These are phyloP conservation scores for Poeciliopsis prolifica DNA, from an alignment of 2,113 vertebrate species.

Conservation along the genomic window DNA sequence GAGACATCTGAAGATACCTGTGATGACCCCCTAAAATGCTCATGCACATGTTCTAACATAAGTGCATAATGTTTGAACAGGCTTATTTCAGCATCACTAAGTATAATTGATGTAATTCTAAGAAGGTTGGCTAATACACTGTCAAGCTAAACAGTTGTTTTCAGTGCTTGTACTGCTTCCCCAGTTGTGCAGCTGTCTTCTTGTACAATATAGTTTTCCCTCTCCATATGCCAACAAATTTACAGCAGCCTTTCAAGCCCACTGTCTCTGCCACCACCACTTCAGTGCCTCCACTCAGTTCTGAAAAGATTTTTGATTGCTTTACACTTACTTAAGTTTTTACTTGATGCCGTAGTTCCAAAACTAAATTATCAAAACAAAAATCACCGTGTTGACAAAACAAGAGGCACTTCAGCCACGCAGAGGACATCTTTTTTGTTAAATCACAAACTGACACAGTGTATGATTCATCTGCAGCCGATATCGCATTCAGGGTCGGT, in stretches of 20 bases:
- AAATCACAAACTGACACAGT: neutral
- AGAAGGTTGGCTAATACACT: neutral
- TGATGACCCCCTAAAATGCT: neutral
- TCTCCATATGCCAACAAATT: slow-evolving; percentile 35
- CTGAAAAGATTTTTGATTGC: slow-evolving; percentile 49
- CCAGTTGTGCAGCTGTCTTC: slow-evolving; percentile 6
- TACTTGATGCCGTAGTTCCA: slow-evolving; percentile 27
- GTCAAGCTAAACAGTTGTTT: slow-evolving; percentile 2
- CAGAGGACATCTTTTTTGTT: slow-evolving; percentile 27
- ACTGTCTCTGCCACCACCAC: slow-evolving; percentile 23
- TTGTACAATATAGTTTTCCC: slow-evolving; percentile 13
- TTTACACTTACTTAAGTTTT: slow-evolving; percentile 37
- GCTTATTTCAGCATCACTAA: neutral
- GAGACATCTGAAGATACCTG: neutral
- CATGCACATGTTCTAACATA: no score
- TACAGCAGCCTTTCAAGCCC: slow-evolving; percentile 18
- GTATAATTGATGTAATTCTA: neutral
- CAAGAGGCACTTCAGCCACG: slow-evolving; percentile 27
- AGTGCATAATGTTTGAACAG: neutral
- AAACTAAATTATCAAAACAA: slow-evolving; percentile 27
- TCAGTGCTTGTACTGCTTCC: neutral
- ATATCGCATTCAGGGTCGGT: slow-evolving; percentile 12
- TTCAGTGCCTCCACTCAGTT: slow-evolving; percentile 25
- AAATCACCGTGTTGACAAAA: slow-evolving; percentile 45
- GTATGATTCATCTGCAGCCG: slow-evolving; percentile 8